phyloP scores from a whole-genome alignment of 2,113 vertebrate species.

The Dasyprocta punctata region DNA sequence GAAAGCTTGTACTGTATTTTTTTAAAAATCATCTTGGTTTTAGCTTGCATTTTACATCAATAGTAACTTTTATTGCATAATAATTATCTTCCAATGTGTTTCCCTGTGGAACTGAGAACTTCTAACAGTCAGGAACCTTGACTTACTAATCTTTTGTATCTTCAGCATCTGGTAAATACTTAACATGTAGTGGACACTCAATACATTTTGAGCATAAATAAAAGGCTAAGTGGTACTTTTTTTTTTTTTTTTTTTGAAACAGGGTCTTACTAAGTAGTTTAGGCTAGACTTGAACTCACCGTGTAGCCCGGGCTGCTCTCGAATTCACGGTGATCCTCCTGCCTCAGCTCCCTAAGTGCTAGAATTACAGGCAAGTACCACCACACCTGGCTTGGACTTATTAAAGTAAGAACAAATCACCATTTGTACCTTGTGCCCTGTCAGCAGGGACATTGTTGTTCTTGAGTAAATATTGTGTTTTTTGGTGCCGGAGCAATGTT shows the following conservation, averaged over 20 bases:
- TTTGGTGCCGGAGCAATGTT: constrained; percentile 57
- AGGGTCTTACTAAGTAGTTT: not conserved
- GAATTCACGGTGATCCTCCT: not conserved
- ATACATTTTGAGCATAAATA: not conserved
- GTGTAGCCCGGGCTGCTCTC: not conserved
- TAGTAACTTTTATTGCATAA: not conserved
- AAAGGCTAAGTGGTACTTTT: not conserved
- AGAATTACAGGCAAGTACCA: not conserved
- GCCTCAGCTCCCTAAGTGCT: not conserved
- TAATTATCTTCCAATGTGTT: not conserved
- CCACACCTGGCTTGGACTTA: not conserved
- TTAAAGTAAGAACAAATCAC: constrained; percentile 36
- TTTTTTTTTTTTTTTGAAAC: not conserved
- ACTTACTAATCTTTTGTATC: not conserved
- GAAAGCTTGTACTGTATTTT: no score
- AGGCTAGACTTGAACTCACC: not conserved
- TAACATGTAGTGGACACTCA: not conserved
- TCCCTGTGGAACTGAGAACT: not conserved
- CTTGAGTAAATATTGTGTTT: constrained; percentile 69
- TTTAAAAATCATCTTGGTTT: no score
- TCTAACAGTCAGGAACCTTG: not conserved
- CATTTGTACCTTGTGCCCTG: constrained; percentile 40
- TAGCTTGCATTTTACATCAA: not conserved
- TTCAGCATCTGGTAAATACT: not conserved
- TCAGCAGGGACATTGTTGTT: constrained; percentile 56